These are phyloP conservation scores for Ctenicera cuprea DNA, from an alignment of 2,888 invertebrate genomes.

Conservation along the genomic window DNA sequence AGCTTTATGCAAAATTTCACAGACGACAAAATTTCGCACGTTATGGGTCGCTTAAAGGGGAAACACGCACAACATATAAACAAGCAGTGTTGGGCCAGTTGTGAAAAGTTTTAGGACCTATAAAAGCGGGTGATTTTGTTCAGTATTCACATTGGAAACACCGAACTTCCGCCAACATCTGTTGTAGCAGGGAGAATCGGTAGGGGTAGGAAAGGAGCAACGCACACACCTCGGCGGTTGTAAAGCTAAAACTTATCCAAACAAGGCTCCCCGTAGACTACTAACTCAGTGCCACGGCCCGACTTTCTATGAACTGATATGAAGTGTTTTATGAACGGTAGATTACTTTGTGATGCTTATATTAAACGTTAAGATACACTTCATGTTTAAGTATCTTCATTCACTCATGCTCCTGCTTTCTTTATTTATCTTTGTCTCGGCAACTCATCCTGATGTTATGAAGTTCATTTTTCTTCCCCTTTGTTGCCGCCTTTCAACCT, in stretches of 20 bases:
- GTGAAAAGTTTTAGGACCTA: slow-evolving; percentile 61
- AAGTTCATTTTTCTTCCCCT: slow-evolving; percentile 36
- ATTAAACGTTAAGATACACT: slow-evolving; percentile 40
- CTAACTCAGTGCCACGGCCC: slow-evolving; percentile 39
- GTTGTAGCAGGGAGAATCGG: slow-evolving; percentile 55
- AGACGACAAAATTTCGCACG: slow-evolving; percentile 19
- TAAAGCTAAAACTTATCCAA: slow-evolving; percentile 48
- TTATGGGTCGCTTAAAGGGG: slow-evolving; percentile 33
- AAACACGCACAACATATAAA: slow-evolving; percentile 57
- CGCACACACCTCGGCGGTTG: slow-evolving; percentile 38
- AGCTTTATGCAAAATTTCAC: slow-evolving; percentile 9
- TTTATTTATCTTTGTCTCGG: slow-evolving; percentile 27
- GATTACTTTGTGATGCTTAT: slow-evolving; percentile 39
- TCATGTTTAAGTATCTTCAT: slow-evolving; percentile 33
- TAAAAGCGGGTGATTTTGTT: slow-evolving; percentile 61
- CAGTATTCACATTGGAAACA: slow-evolving; percentile 62
- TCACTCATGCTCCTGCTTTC: slow-evolving; percentile 21
- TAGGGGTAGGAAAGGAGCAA: slow-evolving; percentile 21
- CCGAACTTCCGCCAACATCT: slow-evolving; percentile 60
- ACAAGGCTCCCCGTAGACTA: slow-evolving; percentile 43
- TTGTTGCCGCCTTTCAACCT: slow-evolving; percentile 37
- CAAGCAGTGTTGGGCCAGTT: slow-evolving; percentile 53
- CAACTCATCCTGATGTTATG: slow-evolving; percentile 16
- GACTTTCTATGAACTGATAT: slow-evolving; percentile 49
- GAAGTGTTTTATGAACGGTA: slow-evolving; percentile 40